Conservation (phyloP, 2,888 invertebrate genomes). For the Peribatodes rhomboidaria region DNA sequence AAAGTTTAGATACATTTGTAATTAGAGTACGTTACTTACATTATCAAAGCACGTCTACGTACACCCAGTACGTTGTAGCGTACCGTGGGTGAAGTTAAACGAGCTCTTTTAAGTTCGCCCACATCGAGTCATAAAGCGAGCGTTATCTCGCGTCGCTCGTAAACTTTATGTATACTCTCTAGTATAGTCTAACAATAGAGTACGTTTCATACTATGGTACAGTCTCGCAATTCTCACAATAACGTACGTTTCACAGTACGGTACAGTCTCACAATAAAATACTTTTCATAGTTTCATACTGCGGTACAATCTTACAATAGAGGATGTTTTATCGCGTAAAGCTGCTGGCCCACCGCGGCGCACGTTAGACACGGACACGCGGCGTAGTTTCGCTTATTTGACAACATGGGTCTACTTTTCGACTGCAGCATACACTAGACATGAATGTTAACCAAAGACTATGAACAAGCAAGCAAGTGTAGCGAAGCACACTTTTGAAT, state of each 20-base stretch:
- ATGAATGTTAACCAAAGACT: too few relatives aligned
- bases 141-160: slow-evolving; percentile 19
- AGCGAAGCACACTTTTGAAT: too few relatives aligned
- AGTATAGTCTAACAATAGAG: not conserved
- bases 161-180: slow-evolving; percentile 11
- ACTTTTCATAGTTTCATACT: too few relatives aligned
- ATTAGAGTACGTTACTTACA: slow-evolving; percentile 7
- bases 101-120: slow-evolving; percentile 18
- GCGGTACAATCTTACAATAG: too few relatives aligned
- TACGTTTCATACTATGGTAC: not conserved
- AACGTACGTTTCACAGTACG: not conserved
- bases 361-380: too few relatives aligned
- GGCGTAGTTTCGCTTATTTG: too few relatives aligned
- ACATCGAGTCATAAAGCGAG: slow-evolving; percentile 16
- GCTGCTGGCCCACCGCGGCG: too few relatives aligned
- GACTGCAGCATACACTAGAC: too few relatives aligned
- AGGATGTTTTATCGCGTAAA: too few relatives aligned
- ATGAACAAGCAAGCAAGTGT: too few relatives aligned
- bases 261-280: too few relatives aligned
- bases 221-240: not conserved
- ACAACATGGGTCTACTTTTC: too few relatives aligned
- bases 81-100: slow-evolving; percentile 10
- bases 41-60: slow-evolving; percentile 10
- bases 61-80: not conserved
- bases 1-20: slow-evolving; percentile 1